Percentiles rank a stretch among this genome's conserved stretches.
Evolutionary conservation across 2,888 invertebrate genomes (phyloP).

Genomic region (Melanostoma scalare): DNA sequence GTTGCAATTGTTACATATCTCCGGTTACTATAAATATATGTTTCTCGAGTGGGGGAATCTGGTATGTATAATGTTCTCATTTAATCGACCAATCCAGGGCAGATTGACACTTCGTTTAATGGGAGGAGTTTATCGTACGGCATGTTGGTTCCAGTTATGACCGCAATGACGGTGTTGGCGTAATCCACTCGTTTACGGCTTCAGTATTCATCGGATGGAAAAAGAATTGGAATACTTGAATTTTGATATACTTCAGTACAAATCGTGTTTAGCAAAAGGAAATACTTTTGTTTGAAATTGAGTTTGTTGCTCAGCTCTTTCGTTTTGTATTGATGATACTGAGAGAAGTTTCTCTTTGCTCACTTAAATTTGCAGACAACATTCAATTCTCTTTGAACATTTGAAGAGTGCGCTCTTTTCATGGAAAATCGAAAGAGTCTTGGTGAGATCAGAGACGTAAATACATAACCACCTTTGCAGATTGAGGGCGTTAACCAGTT

Average conservation of each 20-base stretch:
- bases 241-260: too few relatives aligned
- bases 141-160: too few relatives aligned
- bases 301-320: slow-evolving; percentile 62
- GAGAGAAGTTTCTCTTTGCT: slow-evolving; percentile 6
- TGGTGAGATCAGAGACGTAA: not conserved
- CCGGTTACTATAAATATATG: slow-evolving; percentile 35
- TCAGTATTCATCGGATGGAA: too few relatives aligned
- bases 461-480: slow-evolving; percentile 21
- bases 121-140: slow-evolving; percentile 51
- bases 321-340: slow-evolving; percentile 1
- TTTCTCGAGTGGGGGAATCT: slow-evolving; percentile 52
- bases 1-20: slow-evolving; percentile 62
- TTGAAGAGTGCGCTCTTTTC: not conserved
- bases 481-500: slow-evolving; percentile 64
- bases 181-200: too few relatives aligned
- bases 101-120: slow-evolving; percentile 31
- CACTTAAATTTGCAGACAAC: not conserved
- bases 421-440: slow-evolving; percentile 5
- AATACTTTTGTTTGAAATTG: not conserved
- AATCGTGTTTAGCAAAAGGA: not conserved
- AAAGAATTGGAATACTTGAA: too few relatives aligned
- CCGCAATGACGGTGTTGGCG: too few relatives aligned
- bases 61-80: slow-evolving; percentile 52
- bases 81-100: slow-evolving; percentile 67
- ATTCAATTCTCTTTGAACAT: not conserved